A percentile compares a stretch with the other conserved stretches of the same genome.
These are phyloP conservation scores for Palloptera scutellata DNA, from an alignment of 2,888 invertebrate species.

Conservation along the genomic window DNA sequence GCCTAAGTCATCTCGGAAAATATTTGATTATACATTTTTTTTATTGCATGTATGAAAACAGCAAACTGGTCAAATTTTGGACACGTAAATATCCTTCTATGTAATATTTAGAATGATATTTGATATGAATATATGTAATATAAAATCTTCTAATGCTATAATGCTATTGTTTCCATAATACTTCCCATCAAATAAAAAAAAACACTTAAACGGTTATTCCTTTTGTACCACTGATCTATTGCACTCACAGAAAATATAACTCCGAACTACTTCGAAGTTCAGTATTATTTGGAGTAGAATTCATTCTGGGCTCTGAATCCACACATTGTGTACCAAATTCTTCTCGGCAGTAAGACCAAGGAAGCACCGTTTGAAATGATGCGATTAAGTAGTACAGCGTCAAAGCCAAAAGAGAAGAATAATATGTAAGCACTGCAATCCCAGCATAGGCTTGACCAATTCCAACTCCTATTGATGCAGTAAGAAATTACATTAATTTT, in stretches of 20 bases:
- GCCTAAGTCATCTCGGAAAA: too few relatives aligned
- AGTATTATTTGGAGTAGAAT: neutral
- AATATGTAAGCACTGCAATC: slow-evolving; percentile 76
- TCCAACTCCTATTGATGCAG: slow-evolving; percentile 71
- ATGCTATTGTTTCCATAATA: too few relatives aligned
- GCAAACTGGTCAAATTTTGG: too few relatives aligned
- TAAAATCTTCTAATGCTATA: too few relatives aligned
- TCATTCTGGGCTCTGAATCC: slow-evolving; percentile 46
- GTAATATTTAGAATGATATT: too few relatives aligned
- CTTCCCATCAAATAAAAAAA: too few relatives aligned
- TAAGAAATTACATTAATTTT: neutral
- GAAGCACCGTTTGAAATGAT: slow-evolving; percentile 75
- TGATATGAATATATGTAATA: too few relatives aligned
- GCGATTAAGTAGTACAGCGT: slow-evolving; percentile 77
- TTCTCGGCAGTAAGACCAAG: slow-evolving; percentile 74
- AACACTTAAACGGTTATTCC: too few relatives aligned
- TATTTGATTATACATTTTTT: too few relatives aligned
- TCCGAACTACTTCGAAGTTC: slow-evolving; percentile 67
- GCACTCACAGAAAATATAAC: slow-evolving; percentile 68
- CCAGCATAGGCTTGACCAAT: slow-evolving; percentile 72
- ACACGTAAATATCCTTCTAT: too few relatives aligned
- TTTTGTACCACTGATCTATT: too few relatives aligned
- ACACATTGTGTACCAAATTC: slow-evolving; percentile 65
- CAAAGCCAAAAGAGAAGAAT: slow-evolving; percentile 77
- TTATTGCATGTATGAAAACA: too few relatives aligned